phyloP scores from a whole-genome alignment of 2,888 invertebrate species.

The Dascillus cervinus region DNA sequence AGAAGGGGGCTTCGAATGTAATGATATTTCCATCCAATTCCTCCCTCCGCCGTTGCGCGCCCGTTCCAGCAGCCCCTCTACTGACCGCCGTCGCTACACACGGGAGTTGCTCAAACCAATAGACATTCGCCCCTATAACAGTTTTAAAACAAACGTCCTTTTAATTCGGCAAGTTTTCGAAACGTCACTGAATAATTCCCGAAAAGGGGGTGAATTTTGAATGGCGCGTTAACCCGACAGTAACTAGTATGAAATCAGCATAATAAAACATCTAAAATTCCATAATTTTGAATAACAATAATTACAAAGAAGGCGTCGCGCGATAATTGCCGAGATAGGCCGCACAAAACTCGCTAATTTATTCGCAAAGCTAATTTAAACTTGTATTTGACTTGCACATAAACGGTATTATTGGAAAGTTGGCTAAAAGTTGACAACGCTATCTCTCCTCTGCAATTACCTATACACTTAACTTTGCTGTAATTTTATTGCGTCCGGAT shows the following conservation, averaged over 20 bases:
- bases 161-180: slow-evolving; percentile 1
- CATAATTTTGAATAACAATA: slow-evolving; percentile 45
- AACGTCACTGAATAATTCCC: slow-evolving; percentile 4
- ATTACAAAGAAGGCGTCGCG: slow-evolving; percentile 42
- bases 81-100: slow-evolving; percentile 35
- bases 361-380: slow-evolving; percentile 45
- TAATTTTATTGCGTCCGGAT: background rate
- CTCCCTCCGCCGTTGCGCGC: slow-evolving; percentile 23
- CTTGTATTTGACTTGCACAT: slow-evolving; percentile 46
- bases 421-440: slow-evolving; percentile 43
- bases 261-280: slow-evolving; percentile 44
- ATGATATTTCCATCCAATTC: slow-evolving; percentile 45
- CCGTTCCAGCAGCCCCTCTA: slow-evolving; percentile 16
- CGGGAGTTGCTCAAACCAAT: slow-evolving; percentile 29
- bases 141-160: slow-evolving; percentile 13
- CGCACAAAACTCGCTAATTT: slow-evolving; percentile 43
- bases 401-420: slow-evolving; percentile 44
- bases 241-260: slow-evolving; percentile 40
- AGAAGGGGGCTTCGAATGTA: slow-evolving; percentile 39
- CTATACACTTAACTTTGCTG: slow-evolving; percentile 21
- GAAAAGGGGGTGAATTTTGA: slow-evolving; percentile 25
- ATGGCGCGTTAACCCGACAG: slow-evolving; percentile 32
- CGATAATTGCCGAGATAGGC: slow-evolving; percentile 44
- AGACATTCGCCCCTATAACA: slow-evolving; percentile 29
- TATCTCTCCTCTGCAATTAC: slow-evolving; percentile 29